Percentiles rank a stretch among this genome's conserved stretches.
These are phyloP conservation scores for Agelastica alni DNA, from an alignment of 2,888 invertebrate genomes.

Conservation along the genomic window DNA sequence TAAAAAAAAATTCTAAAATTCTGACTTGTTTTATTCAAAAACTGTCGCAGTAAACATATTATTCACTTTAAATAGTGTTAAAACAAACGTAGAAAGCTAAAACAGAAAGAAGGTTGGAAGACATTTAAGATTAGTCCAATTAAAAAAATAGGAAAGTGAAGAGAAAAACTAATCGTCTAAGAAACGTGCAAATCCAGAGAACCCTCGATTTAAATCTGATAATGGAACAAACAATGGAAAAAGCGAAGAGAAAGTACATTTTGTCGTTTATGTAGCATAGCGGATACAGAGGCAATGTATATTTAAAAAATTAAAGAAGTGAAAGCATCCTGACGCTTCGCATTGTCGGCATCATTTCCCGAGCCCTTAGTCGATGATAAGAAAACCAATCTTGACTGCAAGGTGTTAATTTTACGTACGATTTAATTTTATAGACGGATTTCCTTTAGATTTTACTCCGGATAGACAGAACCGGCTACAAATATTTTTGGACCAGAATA, in stretches of 20 bases:
- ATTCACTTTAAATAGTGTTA: no score
- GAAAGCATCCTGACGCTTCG: constrained; percentile 5
- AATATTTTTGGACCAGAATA: no score
- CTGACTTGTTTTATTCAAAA: no score
- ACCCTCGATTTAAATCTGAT: neutral
- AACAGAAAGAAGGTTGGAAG: no score
- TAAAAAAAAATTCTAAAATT: no score
- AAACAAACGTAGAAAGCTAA: no score
- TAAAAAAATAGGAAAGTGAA: no score
- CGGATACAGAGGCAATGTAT: constrained; percentile 8
- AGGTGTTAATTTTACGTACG: constrained; percentile 39
- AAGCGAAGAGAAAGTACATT: neutral
- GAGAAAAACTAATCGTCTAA: no score
- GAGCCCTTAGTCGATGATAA: constrained; percentile 5
- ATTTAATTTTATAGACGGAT: constrained; percentile 35
- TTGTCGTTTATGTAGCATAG: neutral
- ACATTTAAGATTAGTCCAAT: no score
- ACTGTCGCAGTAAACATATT: no score
- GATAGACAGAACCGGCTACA: no score
- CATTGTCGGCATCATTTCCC: constrained; percentile 7
- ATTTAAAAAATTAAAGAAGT: constrained; percentile 19
- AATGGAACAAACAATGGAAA: neutral
- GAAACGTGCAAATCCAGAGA: neutral
- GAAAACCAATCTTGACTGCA: constrained; percentile 23
- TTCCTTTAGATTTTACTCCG: no score